Conservation (phyloP, 2,113 vertebrate genomes). For the Malurus melanocephalus region DNA sequence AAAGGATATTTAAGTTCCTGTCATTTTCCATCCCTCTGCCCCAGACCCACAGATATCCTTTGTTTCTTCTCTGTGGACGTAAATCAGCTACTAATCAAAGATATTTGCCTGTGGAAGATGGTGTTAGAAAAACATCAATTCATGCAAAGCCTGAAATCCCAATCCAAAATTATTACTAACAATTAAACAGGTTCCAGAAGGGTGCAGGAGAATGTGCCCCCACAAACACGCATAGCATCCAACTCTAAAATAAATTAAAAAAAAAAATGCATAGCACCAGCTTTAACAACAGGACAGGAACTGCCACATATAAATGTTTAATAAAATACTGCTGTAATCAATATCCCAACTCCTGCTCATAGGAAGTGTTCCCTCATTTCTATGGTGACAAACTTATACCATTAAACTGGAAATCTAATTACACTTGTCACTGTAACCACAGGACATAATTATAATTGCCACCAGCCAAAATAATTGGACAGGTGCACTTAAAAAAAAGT, state of each 20-base stretch:
- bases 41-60: not conserved
- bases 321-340: not conserved
- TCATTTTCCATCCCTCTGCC: not conserved
- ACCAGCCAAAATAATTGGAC: not conserved
- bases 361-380: not conserved
- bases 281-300: not conserved
- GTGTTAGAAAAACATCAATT: not conserved
- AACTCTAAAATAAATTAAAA: not conserved
- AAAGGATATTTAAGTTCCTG: not conserved
- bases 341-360: not conserved
- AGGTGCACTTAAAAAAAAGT: not conserved
- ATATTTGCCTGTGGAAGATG: not conserved
- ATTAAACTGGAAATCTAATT: not conserved
- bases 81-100: not conserved
- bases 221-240: not conserved
- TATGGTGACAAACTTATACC: not conserved
- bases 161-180: not conserved
- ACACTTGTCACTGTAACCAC: not conserved
- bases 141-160: constrained; percentile 3
- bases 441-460: not conserved
- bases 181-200: not conserved
- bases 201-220: not conserved
- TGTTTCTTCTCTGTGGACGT: not conserved
- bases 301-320: not conserved
- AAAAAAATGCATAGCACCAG: not conserved